Percentiles rank a stretch among this genome's conserved stretches.
These are phyloP conservation scores for Spea bombifrons DNA, from an alignment of 2,113 vertebrate genomes.

Conservation along the genomic window DNA sequence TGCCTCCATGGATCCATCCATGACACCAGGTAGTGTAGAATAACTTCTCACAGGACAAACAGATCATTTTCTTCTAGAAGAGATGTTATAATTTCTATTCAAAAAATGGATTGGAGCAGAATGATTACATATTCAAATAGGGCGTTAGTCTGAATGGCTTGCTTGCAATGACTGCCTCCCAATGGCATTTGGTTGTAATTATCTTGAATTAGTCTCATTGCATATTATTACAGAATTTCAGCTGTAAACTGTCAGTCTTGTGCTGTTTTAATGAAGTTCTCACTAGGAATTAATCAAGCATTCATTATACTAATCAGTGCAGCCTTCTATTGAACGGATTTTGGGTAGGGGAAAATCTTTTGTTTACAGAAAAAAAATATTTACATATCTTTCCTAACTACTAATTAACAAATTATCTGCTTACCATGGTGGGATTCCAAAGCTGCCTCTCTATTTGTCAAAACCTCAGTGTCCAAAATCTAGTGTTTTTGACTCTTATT, in stretches of 20 bases:
- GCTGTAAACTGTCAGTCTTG: neutral
- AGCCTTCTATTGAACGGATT: slow-evolving; percentile 16
- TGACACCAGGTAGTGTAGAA: no score
- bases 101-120: no score
- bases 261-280: slow-evolving; percentile 21
- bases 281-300: slow-evolving; percentile 11
- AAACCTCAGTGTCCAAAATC: slow-evolving; percentile 15
- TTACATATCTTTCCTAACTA: slow-evolving; percentile 30
- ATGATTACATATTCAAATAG: neutral
- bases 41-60: no score
- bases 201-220: slow-evolving; percentile 3
- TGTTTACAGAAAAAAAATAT: slow-evolving; percentile 9
- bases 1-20: no score
- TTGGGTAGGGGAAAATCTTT: slow-evolving; percentile 3
- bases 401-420: slow-evolving; percentile 30
- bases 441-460: slow-evolving; percentile 8
- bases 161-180: neutral
- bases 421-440: slow-evolving; percentile 6
- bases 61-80: no score
- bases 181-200: slow-evolving; percentile 17
- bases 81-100: no score
- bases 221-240: slow-evolving; percentile 3
- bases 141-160: neutral
- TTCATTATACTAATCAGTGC: slow-evolving; percentile 32
- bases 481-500: neutral